These are phyloP conservation scores for Odontamblyopus lacepedii DNA, from an alignment of 2,797 vertebrate genomes.

Conservation along the genomic window DNA sequence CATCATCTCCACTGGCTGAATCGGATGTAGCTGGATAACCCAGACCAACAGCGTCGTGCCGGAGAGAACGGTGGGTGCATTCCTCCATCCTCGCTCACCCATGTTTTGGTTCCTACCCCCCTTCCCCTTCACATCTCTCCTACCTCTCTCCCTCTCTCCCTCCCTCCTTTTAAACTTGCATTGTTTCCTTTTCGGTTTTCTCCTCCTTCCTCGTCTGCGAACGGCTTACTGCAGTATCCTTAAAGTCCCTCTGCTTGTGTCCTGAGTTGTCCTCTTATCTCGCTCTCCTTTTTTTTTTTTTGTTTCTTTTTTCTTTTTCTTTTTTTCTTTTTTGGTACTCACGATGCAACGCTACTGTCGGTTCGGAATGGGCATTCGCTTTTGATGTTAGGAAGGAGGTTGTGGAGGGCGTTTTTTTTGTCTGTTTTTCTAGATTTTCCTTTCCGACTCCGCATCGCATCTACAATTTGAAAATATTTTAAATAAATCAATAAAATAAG, in stretches of 20 bases:
- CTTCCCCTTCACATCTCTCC: background rate
- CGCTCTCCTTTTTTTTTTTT: background rate
- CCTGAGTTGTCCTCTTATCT: constrained; percentile 65
- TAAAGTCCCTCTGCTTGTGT: constrained; percentile 65
- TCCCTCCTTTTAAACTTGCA: constrained; percentile 9
- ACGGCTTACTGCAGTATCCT: constrained; percentile 71
- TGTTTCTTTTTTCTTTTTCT: too few relatives aligned
- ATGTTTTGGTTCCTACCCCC: constrained; percentile 28
- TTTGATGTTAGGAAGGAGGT: constrained; percentile 45
- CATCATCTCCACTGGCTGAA: background rate
- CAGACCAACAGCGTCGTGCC: background rate
- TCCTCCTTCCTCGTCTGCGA: constrained; percentile 21
- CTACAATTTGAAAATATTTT: constrained; percentile 47
- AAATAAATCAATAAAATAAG: background rate
- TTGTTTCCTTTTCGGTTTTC: constrained; percentile 31
- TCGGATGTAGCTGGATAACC: constrained; percentile 11
- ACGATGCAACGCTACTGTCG: constrained; percentile 57
- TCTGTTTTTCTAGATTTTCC: background rate
- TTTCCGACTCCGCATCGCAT: constrained; percentile 17
- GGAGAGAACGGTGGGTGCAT: constrained; percentile 26
- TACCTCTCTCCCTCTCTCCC: background rate
- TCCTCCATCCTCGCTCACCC: constrained; percentile 41
- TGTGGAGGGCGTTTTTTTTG: background rate
- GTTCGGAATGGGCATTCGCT: constrained; percentile 52
- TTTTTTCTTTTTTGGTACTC: constrained; percentile 40